Conservation (phyloP, 1,140 invertebrate genomes). For the Drosophila ambigua region DNA sequence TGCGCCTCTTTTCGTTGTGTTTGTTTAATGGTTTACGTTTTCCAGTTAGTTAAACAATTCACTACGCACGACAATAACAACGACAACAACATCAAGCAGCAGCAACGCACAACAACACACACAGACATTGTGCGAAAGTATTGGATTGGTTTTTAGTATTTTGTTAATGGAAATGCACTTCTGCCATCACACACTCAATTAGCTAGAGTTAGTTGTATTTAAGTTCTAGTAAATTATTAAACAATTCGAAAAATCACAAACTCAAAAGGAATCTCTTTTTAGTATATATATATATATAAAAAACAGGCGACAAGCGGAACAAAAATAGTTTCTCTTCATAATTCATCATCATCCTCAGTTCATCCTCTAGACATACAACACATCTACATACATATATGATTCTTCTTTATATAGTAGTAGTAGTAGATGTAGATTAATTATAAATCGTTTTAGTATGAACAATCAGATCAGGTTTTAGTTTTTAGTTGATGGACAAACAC, state of each 20-base stretch:
- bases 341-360: conserved; percentile 2
- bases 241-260: conserved; percentile 52
- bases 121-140: conserved; percentile 25
- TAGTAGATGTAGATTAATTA: background rate
- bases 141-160: conserved; percentile 50
- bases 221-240: conserved; percentile 58
- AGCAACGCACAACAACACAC: conserved; percentile 32
- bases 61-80: conserved; percentile 23
- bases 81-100: conserved; percentile 15
- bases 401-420: too few species aligned
- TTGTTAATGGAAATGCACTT: conserved; percentile 48
- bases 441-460: conserved; percentile 45
- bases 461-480: conserved; percentile 40
- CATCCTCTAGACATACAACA: conserved; percentile 50
- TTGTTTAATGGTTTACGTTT: conserved; percentile 51
- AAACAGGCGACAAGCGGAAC: conserved; percentile 84
- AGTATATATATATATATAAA: conserved; percentile 27
- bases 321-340: conserved; percentile 81
- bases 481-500: conserved; percentile 32
- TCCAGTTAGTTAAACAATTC: conserved; percentile 63
- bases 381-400: conserved; percentile 9
- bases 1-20: background rate
- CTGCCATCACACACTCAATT: conserved; percentile 49
- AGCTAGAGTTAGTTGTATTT: conserved; percentile 65
- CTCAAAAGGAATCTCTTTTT: conserved; percentile 48